A percentile compares a stretch with the other conserved stretches of the same genome.
Conservation (phyloP, 2,113 vertebrate species). For the Daboia siamensis region DNA sequence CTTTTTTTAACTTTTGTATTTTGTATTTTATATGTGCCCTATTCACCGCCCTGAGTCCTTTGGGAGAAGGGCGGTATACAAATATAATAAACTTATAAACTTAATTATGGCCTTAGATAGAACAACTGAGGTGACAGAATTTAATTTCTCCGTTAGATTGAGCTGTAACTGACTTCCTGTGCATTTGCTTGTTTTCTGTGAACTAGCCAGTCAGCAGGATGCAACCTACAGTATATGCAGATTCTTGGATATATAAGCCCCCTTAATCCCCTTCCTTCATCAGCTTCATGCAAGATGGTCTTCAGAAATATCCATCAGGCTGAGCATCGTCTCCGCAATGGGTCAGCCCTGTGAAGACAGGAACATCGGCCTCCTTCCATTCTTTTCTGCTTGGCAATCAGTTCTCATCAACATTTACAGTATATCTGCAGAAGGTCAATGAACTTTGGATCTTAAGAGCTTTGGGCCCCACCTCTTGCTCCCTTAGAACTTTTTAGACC, state of each 20-base stretch:
- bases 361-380: neutral
- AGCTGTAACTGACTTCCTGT: neutral
- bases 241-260: neutral
- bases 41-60: no score
- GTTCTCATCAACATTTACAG: neutral
- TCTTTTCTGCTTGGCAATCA: neutral
- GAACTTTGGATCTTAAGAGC: neutral
- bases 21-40: no score
- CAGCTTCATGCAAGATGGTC: neutral
- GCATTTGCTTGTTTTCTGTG: neutral
- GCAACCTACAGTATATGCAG: neutral
- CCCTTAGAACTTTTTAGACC: neutral
- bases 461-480: neutral
- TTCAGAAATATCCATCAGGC: neutral
- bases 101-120: neutral
- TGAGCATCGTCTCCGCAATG: neutral
- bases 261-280: neutral
- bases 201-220: neutral
- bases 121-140: neutral
- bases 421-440: neutral
- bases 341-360: neutral
- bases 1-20: no score
- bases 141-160: neutral
- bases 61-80: no score
- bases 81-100: no score